Evolutionary conservation across 2,888 invertebrate genomes (phyloP), one percentile per base, ranked within the genome.

Genomic region (Dusona sp.): DNA sequence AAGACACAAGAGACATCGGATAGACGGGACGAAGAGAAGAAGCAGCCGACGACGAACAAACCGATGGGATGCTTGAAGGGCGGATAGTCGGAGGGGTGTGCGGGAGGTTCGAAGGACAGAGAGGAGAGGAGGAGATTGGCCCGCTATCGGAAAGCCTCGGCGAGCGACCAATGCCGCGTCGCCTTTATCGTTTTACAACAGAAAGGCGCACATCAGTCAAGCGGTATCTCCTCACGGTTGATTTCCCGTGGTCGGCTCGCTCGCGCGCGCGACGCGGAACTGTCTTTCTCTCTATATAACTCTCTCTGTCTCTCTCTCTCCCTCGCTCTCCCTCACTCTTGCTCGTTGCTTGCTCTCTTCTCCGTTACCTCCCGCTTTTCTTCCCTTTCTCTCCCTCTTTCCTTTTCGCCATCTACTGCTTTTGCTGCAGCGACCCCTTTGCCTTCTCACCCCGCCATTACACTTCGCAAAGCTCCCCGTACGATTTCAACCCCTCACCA

Each of bases 171-270:
- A 93, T 93, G 93, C 93, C 93, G 92, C 92, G 92, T 92, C 93
- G 93, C 94, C 94, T 94, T 94, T 94, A 94, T 94, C 94, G 93
- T 94, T 94, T 94, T 94, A 93, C 94, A 94, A 94, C 94, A 94
- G 94, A 94, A 94, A 94, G 93, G 94, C 93, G 94, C 94, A 93
- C 94, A 94, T 94, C 94, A 94, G 94, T 94, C 94, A 94, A 93
- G 92, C 92, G 93, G 93, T 94, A 94, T 94, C 94, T 94, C 93
- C 94, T 94, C 94, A 94, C 94, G 94, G 92, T 94, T 94, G 94
- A 94, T 94, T 94, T 94, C 94, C 94, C 94, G 94, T 94, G 93
- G 94, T 90, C 94, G 93, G 48, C 51, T 57, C 92, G 90, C 79
- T 75, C 86, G 91, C 90, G 90, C 83, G 91, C 90, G 90, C 86